Percentiles rank a stretch among this genome's conserved stretches.
These are phyloP conservation scores for Tyto alba DNA, from an alignment of 2,113 vertebrate species.

Conservation along the genomic window DNA sequence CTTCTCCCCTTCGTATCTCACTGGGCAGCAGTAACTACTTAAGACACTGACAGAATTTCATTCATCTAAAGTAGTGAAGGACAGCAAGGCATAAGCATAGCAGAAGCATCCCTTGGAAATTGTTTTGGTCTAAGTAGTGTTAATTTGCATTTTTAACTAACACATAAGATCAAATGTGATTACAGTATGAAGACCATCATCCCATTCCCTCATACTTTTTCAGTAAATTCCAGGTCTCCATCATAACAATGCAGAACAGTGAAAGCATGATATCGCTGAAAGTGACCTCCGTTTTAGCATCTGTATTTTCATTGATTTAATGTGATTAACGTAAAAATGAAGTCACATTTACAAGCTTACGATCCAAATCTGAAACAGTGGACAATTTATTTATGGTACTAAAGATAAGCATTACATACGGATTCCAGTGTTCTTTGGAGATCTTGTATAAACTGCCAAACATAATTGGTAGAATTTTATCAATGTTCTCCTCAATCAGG, in stretches of 20 bases:
- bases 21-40: not conserved
- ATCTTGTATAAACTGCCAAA: slow-evolving; percentile 96
- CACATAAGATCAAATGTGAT: not conserved
- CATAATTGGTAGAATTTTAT: slow-evolving; percentile 95
- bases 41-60: not conserved
- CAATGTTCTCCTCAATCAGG: slow-evolving; percentile 97
- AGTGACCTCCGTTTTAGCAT: not conserved
- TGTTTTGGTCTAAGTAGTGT: not conserved
- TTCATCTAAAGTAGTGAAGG: not conserved
- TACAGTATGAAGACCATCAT: not conserved
- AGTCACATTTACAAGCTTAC: not conserved
- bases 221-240: not conserved
- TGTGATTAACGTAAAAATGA: not conserved
- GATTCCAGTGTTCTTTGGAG: slow-evolving; percentile 99
- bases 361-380: not conserved
- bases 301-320: not conserved
- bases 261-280: not conserved
- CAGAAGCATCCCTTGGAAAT: not conserved
- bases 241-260: not conserved
- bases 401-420: slow-evolving; percentile 73
- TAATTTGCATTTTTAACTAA: not conserved
- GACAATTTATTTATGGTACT: not conserved
- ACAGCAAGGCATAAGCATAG: not conserved
- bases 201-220: not conserved
- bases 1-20: not conserved